Evolutionary conservation across 2,888 invertebrate genomes (phyloP).

Genomic region (Mycalesis mineus): DNA sequence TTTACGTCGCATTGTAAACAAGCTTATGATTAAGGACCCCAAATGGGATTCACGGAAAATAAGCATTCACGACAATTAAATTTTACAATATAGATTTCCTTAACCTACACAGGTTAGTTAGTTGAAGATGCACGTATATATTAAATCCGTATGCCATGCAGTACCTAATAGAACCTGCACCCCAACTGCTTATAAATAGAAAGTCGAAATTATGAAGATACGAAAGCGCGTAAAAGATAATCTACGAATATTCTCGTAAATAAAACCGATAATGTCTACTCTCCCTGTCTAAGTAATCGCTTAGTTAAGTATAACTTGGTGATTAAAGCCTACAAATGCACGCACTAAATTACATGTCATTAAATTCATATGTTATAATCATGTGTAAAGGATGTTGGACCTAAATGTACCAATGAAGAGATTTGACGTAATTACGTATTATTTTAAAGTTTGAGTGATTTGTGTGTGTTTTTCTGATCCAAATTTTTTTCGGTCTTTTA

Average conservation of each 20-base stretch:
- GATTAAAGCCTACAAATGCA: constrained; percentile 7
- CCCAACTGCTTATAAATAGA: constrained; percentile 22
- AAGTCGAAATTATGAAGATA: constrained; percentile 25
- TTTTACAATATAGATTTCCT: no score
- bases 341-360: neutral
- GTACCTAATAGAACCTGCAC: neutral
- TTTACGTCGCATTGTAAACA: no score
- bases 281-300: constrained; percentile 21
- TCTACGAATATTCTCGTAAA: constrained; percentile 22
- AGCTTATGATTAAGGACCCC: no score
- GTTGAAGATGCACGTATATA: no score
- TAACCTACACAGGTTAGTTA: no score
- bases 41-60: no score
- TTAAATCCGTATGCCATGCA: neutral
- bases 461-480: no score
- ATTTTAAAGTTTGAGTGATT: no score
- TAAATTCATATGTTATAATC: neutral
- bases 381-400: no score
- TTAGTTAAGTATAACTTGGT: constrained; percentile 19
- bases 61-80: no score
- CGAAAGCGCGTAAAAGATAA: constrained; percentile 21
- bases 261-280: constrained; percentile 21
- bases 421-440: no score
- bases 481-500: no score
- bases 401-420: neutral